Percentiles rank a stretch among this genome's conserved stretches.
Evolutionary conservation across 2,113 vertebrate genomes (phyloP).

Genomic region (Rhinichthys klamathensis): DNA sequence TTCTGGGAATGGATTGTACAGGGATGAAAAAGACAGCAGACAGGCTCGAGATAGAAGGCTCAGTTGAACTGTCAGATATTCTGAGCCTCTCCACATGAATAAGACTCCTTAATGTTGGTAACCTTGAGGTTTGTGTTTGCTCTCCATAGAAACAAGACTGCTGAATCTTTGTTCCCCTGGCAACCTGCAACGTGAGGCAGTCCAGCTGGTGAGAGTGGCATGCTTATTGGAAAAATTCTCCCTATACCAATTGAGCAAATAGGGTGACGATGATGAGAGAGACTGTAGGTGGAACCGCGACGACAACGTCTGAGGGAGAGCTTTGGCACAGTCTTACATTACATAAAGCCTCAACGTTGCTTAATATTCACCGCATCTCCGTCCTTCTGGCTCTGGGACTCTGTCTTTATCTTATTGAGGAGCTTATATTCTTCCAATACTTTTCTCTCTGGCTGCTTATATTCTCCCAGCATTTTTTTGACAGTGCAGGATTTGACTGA

Average conservation of each 20-base stretch:
- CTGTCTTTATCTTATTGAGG: constrained; percentile 70
- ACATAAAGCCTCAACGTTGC: constrained; percentile 58
- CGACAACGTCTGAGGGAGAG: not conserved
- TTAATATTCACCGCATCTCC: constrained; percentile 68
- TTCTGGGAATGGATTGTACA: constrained; percentile 38
- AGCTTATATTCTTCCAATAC: constrained; percentile 71
- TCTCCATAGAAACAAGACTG: constrained; percentile 46
- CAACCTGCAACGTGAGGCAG: constrained; percentile 27
- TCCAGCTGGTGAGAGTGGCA: constrained; percentile 29
- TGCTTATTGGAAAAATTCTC: constrained; percentile 46
- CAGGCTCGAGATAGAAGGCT: constrained; percentile 38
- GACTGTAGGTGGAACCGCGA: not conserved
- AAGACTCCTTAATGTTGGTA: constrained; percentile 55
- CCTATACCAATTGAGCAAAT: constrained; percentile 45
- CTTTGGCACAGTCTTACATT: not conserved
- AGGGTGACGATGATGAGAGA: constrained; percentile 24
- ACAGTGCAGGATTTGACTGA: constrained; percentile 37
- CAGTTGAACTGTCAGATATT: constrained; percentile 50
- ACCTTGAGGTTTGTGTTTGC: constrained; percentile 50
- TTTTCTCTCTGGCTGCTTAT: constrained; percentile 46
- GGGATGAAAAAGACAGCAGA: constrained; percentile 49
- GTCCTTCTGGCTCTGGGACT: constrained; percentile 69
- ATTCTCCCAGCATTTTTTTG: constrained; percentile 37
- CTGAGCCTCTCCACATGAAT: constrained; percentile 49
- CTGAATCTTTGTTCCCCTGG: constrained; percentile 33